These are phyloP conservation scores for Helleia helle DNA, from an alignment of 2,888 invertebrate genomes.

Conservation along the genomic window DNA sequence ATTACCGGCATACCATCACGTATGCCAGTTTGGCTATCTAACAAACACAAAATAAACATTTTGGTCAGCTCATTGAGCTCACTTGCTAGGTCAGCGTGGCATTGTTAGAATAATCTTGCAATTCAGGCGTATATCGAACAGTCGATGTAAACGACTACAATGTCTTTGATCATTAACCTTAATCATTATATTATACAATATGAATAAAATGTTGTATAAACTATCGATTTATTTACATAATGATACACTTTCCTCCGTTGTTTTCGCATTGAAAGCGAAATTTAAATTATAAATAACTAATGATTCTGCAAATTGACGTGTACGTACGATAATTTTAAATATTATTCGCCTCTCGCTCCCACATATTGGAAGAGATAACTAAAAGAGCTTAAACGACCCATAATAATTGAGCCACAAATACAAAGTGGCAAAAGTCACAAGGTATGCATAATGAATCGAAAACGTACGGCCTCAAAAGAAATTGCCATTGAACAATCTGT, in stretches of 20 bases:
- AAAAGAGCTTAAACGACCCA: background rate
- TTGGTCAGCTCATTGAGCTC: too few relatives aligned
- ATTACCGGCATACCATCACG: too few relatives aligned
- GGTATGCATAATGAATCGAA: slow-evolving; percentile 9
- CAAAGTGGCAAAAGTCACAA: background rate
- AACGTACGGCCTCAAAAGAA: slow-evolving; percentile 11
- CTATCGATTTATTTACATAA: background rate
- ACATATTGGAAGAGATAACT: background rate
- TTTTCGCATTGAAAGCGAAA: background rate
- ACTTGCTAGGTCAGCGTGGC: too few relatives aligned
- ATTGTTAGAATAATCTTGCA: too few relatives aligned
- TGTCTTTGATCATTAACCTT: too few relatives aligned
- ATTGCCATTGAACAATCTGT: slow-evolving; percentile 20
- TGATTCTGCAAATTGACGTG: too few relatives aligned
- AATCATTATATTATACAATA: too few relatives aligned
- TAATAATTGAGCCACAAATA: background rate
- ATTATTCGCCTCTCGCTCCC: background rate
- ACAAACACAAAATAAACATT: too few relatives aligned
- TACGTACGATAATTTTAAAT: too few relatives aligned
- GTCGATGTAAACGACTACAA: too few relatives aligned
- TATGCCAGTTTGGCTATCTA: too few relatives aligned
- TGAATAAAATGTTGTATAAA: background rate
- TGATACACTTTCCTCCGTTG: background rate
- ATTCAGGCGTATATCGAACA: too few relatives aligned
- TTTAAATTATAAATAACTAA: background rate